These are phyloP conservation scores for Euspilapteryx auroguttella DNA, from an alignment of 2,888 invertebrate species.

Conservation along the genomic window DNA sequence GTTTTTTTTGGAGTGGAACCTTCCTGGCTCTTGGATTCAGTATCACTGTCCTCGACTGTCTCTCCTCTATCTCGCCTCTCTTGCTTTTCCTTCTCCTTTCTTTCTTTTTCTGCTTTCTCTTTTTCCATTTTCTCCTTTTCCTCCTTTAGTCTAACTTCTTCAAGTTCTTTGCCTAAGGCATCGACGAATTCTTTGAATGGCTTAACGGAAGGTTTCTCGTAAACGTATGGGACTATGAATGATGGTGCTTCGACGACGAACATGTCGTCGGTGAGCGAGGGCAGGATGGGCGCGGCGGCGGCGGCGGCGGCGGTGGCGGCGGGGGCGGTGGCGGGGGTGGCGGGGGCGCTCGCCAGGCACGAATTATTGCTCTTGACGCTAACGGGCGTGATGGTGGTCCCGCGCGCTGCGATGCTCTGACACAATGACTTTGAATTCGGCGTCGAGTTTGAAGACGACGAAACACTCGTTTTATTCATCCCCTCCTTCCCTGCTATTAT, in stretches of 20 bases:
- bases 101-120: constrained; percentile 13
- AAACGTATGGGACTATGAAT: constrained; percentile 91
- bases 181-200: constrained; percentile 75
- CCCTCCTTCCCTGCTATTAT: constrained; percentile 39
- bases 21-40: constrained; percentile 10
- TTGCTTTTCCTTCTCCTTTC: constrained; percentile 22
- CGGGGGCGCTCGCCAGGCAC: constrained; percentile 11
- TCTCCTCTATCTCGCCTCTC: constrained; percentile 20
- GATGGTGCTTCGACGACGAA: constrained; percentile 92
- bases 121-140: constrained; percentile 41
- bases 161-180: constrained; percentile 66
- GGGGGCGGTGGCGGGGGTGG: constrained; percentile 11
- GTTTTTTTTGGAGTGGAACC: constrained; percentile 20
- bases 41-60: constrained; percentile 1
- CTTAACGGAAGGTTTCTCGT: constrained; percentile 85
- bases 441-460: constrained; percentile 14
- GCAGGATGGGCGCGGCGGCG: constrained; percentile 61
- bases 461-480: constrained; percentile 17
- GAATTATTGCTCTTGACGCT: constrained; percentile 21
- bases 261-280: constrained; percentile 88
- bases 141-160: constrained; percentile 42
- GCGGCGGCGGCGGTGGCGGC: constrained; percentile 15
- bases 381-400: constrained; percentile 61
- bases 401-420: constrained; percentile 48
- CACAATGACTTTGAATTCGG: constrained; percentile 40